Evolutionary conservation across 2,797 vertebrate genomes (phyloP).

Genomic region (Catharus ustulatus): DNA sequence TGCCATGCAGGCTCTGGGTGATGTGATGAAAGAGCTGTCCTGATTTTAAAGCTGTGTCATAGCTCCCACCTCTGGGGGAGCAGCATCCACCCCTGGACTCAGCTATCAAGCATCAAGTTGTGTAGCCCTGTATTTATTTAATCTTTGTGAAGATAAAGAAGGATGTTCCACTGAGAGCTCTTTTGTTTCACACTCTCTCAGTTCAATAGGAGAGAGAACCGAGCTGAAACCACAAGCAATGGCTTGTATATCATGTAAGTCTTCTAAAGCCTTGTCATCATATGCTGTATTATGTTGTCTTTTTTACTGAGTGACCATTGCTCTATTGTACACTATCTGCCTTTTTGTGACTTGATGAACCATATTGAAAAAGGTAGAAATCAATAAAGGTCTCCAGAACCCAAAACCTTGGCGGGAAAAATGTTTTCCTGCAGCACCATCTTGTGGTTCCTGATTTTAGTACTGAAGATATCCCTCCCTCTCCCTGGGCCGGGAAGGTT

Average conservation of each 20-base stretch:
- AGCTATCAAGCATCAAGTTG: not conserved
- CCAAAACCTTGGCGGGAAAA: not conserved
- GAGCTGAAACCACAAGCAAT: slow-evolving; percentile 13
- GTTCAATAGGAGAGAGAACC: not conserved
- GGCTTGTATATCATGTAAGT: slow-evolving; percentile 25
- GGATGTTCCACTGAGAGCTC: not conserved
- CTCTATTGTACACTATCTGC: slow-evolving; percentile 19
- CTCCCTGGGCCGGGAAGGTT: not conserved
- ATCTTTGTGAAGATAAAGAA: slow-evolving; percentile 26
- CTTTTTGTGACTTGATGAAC: slow-evolving; percentile 39
- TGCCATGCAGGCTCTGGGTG: not conserved
- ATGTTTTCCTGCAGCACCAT: slow-evolving; percentile 69
- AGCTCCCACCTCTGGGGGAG: not conserved
- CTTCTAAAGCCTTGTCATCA: slow-evolving; percentile 49
- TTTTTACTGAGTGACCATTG: slow-evolving; percentile 49
- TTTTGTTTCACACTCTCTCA: slow-evolving; percentile 8
- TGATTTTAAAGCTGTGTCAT: not conserved
- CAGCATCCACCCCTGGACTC: not conserved
- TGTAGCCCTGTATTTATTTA: slow-evolving; percentile 36
- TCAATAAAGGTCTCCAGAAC: slow-evolving; percentile 8
- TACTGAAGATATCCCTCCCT: not conserved
- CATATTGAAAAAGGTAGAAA: slow-evolving; percentile 6
- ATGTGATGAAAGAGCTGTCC: not conserved
- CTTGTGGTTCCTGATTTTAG: slow-evolving; percentile 42
- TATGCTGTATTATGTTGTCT: slow-evolving; percentile 45